Evolutionary conservation across 2,113 vertebrate genomes (phyloP).

Genomic region (Malurus cyaneus): DNA sequence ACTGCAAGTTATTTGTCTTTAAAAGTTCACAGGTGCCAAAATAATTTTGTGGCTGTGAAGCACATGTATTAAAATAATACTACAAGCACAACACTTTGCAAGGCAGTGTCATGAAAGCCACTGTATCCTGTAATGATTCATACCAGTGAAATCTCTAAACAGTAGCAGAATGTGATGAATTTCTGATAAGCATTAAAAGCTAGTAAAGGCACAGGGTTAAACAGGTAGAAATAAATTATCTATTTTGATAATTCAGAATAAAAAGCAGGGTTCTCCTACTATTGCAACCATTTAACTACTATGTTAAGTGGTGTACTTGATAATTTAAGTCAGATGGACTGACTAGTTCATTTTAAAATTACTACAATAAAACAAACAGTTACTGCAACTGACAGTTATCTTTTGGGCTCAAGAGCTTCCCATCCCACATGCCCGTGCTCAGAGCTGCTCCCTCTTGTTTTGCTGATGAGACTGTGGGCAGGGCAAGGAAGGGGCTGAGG

Average conservation of each 20-base stretch:
- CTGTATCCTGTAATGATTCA: not conserved
- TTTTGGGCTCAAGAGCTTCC: not conserved
- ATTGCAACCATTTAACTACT: not conserved
- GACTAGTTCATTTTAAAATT: not conserved
- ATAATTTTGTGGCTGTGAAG: not conserved
- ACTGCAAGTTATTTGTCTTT: not conserved
- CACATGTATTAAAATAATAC: not conserved
- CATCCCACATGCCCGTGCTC: accelerated
- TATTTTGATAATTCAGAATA: not conserved
- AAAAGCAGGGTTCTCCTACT: not conserved
- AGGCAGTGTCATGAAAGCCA: not conserved
- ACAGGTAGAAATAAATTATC: not conserved
- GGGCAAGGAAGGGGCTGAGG: not conserved
- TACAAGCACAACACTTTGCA: not conserved
- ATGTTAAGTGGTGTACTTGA: not conserved
- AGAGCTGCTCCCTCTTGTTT: accelerated
- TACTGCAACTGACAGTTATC: not conserved
- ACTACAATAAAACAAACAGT: too few species aligned
- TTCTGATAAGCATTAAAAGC: not conserved
- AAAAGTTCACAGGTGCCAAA: slow-evolving; percentile 2
- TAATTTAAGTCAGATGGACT: not conserved
- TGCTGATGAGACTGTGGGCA: not conserved
- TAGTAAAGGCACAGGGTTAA: not conserved
- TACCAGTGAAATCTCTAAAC: not conserved
- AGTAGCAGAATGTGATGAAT: not conserved